Percentiles rank a stretch among this genome's conserved stretches.
phyloP scores from a whole-genome alignment of 2,113 vertebrate species.

The Sakesphorus luctuosus region DNA sequence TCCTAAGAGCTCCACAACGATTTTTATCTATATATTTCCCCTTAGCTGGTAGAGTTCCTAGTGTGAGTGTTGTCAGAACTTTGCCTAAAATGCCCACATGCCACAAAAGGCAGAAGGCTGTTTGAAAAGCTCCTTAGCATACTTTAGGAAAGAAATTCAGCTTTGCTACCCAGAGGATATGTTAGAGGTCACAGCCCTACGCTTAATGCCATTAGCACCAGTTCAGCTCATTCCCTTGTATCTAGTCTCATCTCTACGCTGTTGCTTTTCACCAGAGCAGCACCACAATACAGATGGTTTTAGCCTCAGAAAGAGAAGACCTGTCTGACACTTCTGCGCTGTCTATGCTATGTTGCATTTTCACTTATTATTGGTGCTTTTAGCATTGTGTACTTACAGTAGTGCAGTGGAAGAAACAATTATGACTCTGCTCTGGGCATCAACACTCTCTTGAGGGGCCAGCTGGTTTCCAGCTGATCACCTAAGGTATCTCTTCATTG shows the following conservation, averaged over 20 bases:
- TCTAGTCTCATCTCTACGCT: neutral
- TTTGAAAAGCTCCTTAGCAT: neutral
- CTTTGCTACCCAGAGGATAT: neutral
- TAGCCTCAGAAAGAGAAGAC: neutral
- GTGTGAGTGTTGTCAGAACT: neutral
- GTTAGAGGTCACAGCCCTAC: neutral
- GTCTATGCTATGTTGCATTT: neutral
- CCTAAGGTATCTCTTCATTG: neutral
- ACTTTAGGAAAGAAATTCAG: neutral
- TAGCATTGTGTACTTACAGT: neutral
- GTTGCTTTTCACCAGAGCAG: neutral
- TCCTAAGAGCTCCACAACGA: neutral
- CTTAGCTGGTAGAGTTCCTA: neutral
- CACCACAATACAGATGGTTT: neutral
- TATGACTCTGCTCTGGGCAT: neutral
- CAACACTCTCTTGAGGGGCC: neutral
- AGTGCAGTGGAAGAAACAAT: neutral
- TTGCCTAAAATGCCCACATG: accelerated
- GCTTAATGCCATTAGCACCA: neutral
- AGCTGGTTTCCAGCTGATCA: neutral
- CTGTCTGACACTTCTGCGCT: neutral
- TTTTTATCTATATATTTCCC: neutral
- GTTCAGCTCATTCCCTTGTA: neutral
- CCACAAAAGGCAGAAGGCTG: neutral
- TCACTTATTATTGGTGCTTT: neutral